Conservation (phyloP, 2,888 invertebrate genomes). For the Andrena flavipes region DNA sequence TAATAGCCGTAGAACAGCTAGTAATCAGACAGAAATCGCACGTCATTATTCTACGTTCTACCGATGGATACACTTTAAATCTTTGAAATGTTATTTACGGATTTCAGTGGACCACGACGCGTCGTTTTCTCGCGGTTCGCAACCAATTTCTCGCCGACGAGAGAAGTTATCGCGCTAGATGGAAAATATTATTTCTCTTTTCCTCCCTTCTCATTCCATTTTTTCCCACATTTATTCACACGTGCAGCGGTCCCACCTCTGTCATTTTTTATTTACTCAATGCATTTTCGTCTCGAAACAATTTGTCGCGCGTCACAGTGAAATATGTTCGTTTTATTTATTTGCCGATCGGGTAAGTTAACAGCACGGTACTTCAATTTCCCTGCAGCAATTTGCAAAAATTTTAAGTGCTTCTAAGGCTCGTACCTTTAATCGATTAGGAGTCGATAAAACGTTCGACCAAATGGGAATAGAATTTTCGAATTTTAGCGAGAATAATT, state of each 20-base stretch:
- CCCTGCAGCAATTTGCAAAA: not conserved
- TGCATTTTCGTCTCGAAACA: constrained; percentile 32
- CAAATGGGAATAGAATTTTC: not conserved
- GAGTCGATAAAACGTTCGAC: constrained; percentile 14
- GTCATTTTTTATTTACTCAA: constrained; percentile 45
- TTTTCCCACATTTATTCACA: constrained; percentile 28
- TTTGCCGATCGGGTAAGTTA: not conserved
- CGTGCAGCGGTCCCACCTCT: not conserved
- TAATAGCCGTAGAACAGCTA: too few species aligned
- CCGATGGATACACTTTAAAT: not conserved
- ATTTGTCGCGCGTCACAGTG: constrained; percentile 32
- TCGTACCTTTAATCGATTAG: not conserved
- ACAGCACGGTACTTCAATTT: constrained; percentile 6
- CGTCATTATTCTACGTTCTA: not conserved
- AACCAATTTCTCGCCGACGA: constrained; percentile 9
- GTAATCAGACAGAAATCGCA: too few species aligned
- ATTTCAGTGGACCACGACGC: not conserved
- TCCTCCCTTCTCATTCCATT: not conserved
- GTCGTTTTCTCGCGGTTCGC: not conserved
- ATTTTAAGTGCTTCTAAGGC: constrained; percentile 9
- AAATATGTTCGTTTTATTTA: constrained; percentile 48
- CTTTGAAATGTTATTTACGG: constrained; percentile 9
- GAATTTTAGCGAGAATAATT: not conserved
- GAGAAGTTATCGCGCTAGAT: constrained; percentile 1
- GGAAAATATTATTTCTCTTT: constrained; percentile 9